Evolutionary conservation across 2,888 invertebrate genomes (phyloP).

Genomic region (Ellobium chinense): DNA sequence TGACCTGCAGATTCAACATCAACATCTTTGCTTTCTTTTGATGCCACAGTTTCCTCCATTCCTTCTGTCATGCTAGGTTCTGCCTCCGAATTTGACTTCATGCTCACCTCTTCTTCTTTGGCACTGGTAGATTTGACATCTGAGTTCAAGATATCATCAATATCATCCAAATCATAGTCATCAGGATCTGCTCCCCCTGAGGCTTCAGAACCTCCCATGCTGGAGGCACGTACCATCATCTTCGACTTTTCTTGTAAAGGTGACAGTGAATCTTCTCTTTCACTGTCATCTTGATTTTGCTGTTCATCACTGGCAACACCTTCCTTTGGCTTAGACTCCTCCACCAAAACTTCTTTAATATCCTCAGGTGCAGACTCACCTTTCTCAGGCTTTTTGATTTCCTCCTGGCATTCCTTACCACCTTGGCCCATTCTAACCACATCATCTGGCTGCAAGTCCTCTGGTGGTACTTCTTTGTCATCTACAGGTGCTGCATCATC

Average conservation of each 20-base stretch:
- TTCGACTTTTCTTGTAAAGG: neutral
- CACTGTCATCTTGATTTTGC: neutral
- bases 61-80: neutral
- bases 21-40: neutral
- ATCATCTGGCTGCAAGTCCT: no score
- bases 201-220: slow-evolving; percentile 15
- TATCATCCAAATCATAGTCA: slow-evolving; percentile 47
- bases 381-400: neutral
- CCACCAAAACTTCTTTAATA: neutral
- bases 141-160: slow-evolving; percentile 35
- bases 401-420: no score
- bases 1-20: neutral
- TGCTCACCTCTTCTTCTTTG: neutral
- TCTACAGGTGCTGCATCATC: neutral
- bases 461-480: neutral
- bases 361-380: neutral
- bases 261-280: neutral
- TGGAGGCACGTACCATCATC: neutral
- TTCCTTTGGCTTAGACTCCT: neutral
- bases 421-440: no score
- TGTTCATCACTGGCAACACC: neutral
- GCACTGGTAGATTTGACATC: neutral
- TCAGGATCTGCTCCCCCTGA: slow-evolving; percentile 35
- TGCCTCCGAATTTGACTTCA: neutral
- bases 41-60: neutral